Conservation (phyloP, 2,113 vertebrate species). For the Chitala chitala region DNA sequence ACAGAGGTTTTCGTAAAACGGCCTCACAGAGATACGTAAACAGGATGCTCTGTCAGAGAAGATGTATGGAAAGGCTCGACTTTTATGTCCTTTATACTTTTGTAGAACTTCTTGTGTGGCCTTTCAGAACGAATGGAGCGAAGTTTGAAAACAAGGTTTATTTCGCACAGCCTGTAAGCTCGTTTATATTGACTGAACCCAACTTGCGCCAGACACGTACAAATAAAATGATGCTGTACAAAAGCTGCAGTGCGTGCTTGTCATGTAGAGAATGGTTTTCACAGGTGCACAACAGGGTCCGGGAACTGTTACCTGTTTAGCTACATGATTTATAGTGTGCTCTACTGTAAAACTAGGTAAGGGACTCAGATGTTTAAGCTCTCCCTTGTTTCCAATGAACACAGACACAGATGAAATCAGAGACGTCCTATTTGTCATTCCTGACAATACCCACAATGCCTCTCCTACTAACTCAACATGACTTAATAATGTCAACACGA, state of each 20-base stretch:
- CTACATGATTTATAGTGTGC: slow-evolving; percentile 10
- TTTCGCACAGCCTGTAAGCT: not conserved
- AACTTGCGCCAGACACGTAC: not conserved
- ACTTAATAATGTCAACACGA: not conserved
- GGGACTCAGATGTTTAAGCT: not conserved
- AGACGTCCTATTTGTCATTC: slow-evolving; percentile 38
- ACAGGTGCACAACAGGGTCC: not conserved
- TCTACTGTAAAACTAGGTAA: slow-evolving; percentile 17
- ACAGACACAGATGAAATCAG: slow-evolving; percentile 19
- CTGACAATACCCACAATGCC: not conserved
- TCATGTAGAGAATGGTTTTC: not conserved
- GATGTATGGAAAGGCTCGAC: too few relatives aligned
- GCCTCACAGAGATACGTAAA: too few relatives aligned
- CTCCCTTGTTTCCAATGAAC: slow-evolving; percentile 23
- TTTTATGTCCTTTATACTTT: too few relatives aligned
- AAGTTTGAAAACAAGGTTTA: not conserved
- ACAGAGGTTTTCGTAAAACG: too few relatives aligned
- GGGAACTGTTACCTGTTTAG: not conserved
- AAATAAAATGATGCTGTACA: not conserved
- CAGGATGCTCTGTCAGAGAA: too few relatives aligned
- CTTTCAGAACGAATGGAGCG: not conserved
- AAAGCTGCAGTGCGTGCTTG: not conserved
- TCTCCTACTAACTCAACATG: not conserved
- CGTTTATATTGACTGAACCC: not conserved
- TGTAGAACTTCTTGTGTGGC: not conserved